These are phyloP conservation scores for Anneissia japonica DNA, from an alignment of 35 echinoderm and acorn worm species.

Conservation along the genomic window DNA sequence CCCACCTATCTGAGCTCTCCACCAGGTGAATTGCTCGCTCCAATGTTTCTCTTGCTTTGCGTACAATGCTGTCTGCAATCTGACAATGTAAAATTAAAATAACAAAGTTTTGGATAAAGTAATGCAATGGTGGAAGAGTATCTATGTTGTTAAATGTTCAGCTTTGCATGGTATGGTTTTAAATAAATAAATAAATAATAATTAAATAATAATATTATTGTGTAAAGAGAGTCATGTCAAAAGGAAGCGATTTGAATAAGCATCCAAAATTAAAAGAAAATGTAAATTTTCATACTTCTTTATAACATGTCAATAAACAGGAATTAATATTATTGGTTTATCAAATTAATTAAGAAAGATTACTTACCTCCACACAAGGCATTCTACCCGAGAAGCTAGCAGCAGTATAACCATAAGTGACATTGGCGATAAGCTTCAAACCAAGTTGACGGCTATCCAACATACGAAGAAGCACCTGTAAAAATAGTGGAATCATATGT, in stretches of 20 bases:
- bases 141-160: too few species aligned
- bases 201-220: too few species aligned
- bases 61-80: slow-evolving; percentile 93
- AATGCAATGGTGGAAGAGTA: too few species aligned
- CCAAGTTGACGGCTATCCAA: slow-evolving; percentile 84
- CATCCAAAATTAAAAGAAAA: too few species aligned
- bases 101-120: too few species aligned
- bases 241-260: too few species aligned
- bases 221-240: too few species aligned
- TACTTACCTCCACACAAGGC: slow-evolving; percentile 88
- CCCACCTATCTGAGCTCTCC: slow-evolving; percentile 69
- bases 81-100: too few species aligned
- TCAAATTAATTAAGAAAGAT: neutral
- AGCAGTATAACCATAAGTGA: slow-evolving; percentile 93
- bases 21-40: slow-evolving; percentile 75
- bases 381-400: slow-evolving; percentile 92
- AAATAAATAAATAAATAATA: too few species aligned
- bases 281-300: too few species aligned
- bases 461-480: slow-evolving; percentile 63
- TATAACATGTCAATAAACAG: too few species aligned
- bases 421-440: slow-evolving; percentile 85
- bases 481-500: neutral
- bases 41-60: slow-evolving; percentile 87
- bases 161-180: too few species aligned
- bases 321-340: neutral